Conservation (phyloP, 2,888 invertebrate species). For the Euzophera pinguis region DNA sequence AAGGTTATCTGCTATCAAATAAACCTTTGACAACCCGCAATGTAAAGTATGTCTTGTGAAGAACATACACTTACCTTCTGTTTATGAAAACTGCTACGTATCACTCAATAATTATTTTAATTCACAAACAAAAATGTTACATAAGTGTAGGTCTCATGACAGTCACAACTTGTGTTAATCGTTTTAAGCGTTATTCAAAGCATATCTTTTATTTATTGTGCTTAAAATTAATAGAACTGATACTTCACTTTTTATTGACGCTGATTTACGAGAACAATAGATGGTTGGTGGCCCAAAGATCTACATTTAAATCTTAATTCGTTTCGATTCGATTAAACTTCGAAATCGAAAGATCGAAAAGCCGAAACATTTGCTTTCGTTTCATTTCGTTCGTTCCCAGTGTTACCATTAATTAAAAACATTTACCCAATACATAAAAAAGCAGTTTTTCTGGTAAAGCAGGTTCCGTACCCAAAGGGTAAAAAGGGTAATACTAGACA, state of each 20-base stretch:
- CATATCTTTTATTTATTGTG: slow-evolving; percentile 48
- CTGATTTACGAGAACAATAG: slow-evolving; percentile 47
- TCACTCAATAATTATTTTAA: slow-evolving; percentile 39
- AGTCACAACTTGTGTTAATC: slow-evolving; percentile 45
- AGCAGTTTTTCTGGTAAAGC: no score
- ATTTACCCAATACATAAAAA: no score
- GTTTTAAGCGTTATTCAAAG: slow-evolving; percentile 57
- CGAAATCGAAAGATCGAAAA: slow-evolving; percentile 23
- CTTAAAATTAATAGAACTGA: slow-evolving; percentile 44
- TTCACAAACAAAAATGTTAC: slow-evolving; percentile 67
- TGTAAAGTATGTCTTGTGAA: slow-evolving; percentile 21
- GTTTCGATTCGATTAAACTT: slow-evolving; percentile 33
- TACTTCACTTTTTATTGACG: slow-evolving; percentile 70
- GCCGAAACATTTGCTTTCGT: neutral
- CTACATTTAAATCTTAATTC: slow-evolving; percentile 59
- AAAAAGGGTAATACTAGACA: no score
- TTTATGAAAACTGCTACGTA: slow-evolving; percentile 59
- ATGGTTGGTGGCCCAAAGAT: slow-evolving; percentile 53
- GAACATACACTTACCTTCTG: slow-evolving; percentile 60
- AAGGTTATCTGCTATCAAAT: slow-evolving; percentile 47
- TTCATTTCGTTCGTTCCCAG: no score
- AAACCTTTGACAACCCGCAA: neutral
- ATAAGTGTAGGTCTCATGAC: slow-evolving; percentile 73
- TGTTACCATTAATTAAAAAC: no score
- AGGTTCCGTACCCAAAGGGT: no score